Base-by-base conservation (phyloP, 2,797 vertebrate genomes). In the Spatula versicolor region DNA sequence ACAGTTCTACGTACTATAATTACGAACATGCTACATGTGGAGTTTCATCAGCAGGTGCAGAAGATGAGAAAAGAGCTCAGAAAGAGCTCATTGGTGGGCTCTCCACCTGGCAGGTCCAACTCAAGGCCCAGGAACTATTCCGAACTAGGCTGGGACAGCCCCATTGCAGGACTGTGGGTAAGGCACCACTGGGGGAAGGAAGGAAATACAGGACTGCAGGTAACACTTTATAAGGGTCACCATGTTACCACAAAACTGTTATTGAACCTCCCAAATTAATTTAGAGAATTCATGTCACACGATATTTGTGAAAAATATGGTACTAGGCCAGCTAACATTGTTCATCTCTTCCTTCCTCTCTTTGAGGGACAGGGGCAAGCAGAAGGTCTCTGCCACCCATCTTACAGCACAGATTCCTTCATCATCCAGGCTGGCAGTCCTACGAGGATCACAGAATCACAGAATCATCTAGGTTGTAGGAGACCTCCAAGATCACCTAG, bases 1-100 rank as follows among this genome's bases (percentile, higher is more conserved):
- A 72, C 76, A 52, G 60, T 55, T 95, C 69, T 91, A 68, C 92
- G 69, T 69, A 73, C 73, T 84, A 33, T 89, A 96, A 96, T 95
- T 92, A 96, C 50, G 64, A 83, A 84, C 68, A 63, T 33, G 60
- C 52, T 89, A 88, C 52, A 74, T 54, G 62, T 64, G 84, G 75
- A 59, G 69, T 55, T 94, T 93, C 71, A 92, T 56, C 22, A 60
- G 58, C 64, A 83, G 82, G 55, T 22, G 37, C n/a, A 64, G 48
- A 80, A 78, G 45, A 84, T 35, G 8, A 66, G 39, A 23, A 56
- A 88, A 75, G n/a, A 28, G 59, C 23, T 78, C 43, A 16, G 82
- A 56, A 80, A 63, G 3, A 69, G 48, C 19, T 4, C 2, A 8
- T 20, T 48, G n/a, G 55, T 50, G 59, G 45, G 48, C 46, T 17